phyloP scores from a whole-genome alignment of 2,888 invertebrate genomes.

The Branchellion lobata region DNA sequence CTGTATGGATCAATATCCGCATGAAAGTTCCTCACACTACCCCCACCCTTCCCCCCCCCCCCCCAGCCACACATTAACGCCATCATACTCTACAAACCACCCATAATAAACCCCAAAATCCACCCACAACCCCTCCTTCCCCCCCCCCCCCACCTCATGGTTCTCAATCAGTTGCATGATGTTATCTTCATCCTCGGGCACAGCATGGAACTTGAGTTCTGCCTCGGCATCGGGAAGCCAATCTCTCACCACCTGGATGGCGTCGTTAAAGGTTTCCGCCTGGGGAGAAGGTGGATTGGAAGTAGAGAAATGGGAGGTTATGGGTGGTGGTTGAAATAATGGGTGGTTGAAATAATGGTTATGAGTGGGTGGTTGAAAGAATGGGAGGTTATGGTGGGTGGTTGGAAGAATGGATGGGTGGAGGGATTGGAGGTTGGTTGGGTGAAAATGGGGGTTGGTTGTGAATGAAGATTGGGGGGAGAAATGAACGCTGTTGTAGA shows the following conservation, averaged over 20 bases:
- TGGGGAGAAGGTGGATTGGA: constrained; percentile 47
- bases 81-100: too few species aligned
- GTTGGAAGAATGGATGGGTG: background rate
- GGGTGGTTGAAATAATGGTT: background rate
- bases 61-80: too few species aligned
- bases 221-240: constrained; percentile 61
- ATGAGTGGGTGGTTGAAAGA: background rate
- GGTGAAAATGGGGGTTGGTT: background rate
- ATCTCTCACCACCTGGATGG: constrained; percentile 60
- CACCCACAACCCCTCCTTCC: too few species aligned
- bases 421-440: too few species aligned
- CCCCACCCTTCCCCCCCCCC: too few species aligned
- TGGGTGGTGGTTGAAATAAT: background rate
- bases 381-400: background rate
- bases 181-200: constrained; percentile 61
- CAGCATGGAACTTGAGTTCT: constrained; percentile 59
- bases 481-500: too few species aligned
- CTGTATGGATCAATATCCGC: too few species aligned
- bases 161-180: constrained; percentile 61
- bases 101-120: too few species aligned
- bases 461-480: background rate
- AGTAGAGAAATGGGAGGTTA: background rate
- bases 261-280: constrained; percentile 62
- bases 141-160: constrained; percentile 57
- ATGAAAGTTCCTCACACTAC: too few species aligned